Conservation (phyloP, 2,113 vertebrate genomes). For the Campylomormyrus numenius region DNA sequence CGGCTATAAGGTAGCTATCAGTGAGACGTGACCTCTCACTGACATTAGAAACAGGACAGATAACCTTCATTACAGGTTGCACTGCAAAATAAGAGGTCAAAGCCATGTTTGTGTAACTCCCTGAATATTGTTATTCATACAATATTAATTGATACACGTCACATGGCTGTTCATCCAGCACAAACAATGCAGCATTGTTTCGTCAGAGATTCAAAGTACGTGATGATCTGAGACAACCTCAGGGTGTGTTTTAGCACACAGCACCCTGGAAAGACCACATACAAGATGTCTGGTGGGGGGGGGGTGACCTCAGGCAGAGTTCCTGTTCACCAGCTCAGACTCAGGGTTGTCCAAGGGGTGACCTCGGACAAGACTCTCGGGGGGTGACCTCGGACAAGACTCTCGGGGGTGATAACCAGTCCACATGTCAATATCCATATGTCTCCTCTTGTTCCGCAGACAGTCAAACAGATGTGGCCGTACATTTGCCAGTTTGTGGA, state of each 20-base stretch:
- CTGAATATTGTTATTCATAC: background rate
- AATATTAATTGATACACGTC: background rate
- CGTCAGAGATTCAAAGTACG: background rate
- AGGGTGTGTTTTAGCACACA: background rate
- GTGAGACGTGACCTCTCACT: background rate
- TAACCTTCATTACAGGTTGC: background rate
- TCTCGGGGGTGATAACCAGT: background rate
- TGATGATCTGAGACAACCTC: background rate
- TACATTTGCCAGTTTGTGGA: slow-evolving; percentile 95
- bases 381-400: background rate
- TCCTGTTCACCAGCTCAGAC: background rate
- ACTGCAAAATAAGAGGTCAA: background rate
- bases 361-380: background rate
- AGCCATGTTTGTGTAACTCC: background rate
- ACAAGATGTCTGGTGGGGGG: background rate
- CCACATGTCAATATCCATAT: background rate
- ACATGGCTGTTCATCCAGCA: background rate
- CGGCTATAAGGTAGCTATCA: background rate
- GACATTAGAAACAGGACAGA: background rate
- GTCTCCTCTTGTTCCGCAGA: slow-evolving; percentile 55
- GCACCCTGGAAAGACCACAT: background rate
- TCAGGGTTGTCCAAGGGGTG: background rate
- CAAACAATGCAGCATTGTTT: background rate
- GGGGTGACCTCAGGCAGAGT: background rate
- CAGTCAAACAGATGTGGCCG: slow-evolving; percentile 96